phyloP scores from a whole-genome alignment of 2,113 vertebrate species.

The Thunnus thynnus region DNA sequence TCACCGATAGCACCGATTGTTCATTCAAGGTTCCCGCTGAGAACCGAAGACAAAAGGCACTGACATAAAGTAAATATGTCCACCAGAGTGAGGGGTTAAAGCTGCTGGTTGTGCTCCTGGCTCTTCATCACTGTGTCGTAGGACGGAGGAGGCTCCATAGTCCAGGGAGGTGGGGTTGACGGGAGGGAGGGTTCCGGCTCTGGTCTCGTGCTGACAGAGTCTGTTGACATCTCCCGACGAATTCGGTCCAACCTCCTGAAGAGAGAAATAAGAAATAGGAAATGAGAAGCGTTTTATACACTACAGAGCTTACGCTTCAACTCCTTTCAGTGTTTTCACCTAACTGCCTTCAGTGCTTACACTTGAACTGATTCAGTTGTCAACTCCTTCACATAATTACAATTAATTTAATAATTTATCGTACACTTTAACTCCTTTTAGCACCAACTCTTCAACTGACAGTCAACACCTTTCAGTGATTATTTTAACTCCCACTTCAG shows the following conservation, averaged over 20 bases:
- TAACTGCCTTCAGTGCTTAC: not conserved
- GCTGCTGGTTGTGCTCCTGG: conserved; percentile 68
- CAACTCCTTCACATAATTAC: not conserved
- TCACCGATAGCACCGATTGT: conserved; percentile 28
- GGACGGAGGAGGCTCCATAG: conserved; percentile 85
- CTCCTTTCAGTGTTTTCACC: not conserved
- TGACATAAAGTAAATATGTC: not conserved
- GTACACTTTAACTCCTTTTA: too few species aligned
- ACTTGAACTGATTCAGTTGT: not conserved
- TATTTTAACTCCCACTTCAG: too few species aligned
- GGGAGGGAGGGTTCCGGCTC: conserved; percentile 74
- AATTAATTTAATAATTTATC: too few species aligned
- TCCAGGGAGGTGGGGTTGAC: conserved; percentile 82
- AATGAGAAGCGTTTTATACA: not conserved
- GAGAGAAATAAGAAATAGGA: not conserved
- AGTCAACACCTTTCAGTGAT: too few species aligned
- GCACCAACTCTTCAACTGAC: too few species aligned
- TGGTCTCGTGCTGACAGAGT: conserved; percentile 57
- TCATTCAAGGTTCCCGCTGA: not conserved
- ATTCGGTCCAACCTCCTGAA: conserved; percentile 85
- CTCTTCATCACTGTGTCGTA: conserved; percentile 88
- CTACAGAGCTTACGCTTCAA: not conserved
- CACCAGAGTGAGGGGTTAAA: conserved; percentile 45
- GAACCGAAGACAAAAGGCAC: conserved; percentile 43
- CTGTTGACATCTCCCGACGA: conserved; percentile 82